A percentile compares a stretch with the other conserved stretches of the same genome.
These are phyloP conservation scores for Lethenteron reissneri DNA, from an alignment of 2,113 vertebrate genomes.

Conservation along the genomic window DNA sequence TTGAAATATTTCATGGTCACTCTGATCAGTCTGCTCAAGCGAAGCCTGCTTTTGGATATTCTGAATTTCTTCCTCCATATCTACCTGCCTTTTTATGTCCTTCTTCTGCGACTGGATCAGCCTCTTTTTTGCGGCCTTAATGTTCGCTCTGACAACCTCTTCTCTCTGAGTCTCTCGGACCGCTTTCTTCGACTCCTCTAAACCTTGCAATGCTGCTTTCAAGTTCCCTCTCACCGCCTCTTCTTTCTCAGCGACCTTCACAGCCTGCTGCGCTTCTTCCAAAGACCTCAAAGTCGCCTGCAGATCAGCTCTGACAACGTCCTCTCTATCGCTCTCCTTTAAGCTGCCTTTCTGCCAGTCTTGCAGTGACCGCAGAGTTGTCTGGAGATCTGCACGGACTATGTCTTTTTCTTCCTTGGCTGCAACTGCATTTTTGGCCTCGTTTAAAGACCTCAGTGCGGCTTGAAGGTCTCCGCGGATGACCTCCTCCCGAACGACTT, in stretches of 20 bases:
- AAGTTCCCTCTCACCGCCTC: conserved; percentile 26
- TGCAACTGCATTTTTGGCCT: not conserved
- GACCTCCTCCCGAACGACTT: conserved; percentile 35
- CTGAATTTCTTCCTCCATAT: too few species aligned
- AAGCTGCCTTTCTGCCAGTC: conserved; percentile 26
- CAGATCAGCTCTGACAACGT: conserved; percentile 37
- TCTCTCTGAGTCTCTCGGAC: too few species aligned
- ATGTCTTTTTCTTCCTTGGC: not conserved
- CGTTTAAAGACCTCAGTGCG: not conserved
- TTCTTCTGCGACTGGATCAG: too few species aligned
- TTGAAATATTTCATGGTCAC: too few species aligned
- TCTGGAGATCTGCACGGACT: conserved; percentile 13
- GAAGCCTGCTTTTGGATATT: too few species aligned
- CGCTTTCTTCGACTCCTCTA: conserved; percentile 13
- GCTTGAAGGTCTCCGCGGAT: conserved; percentile 32
- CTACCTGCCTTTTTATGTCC: too few species aligned
- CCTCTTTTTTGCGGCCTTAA: too few species aligned
- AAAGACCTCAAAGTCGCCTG: conserved; percentile 40
- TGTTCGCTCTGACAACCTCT: too few species aligned
- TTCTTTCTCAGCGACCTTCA: conserved; percentile 32
- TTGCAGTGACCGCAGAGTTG: conserved; percentile 33
- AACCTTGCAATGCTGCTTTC: conserved; percentile 22
- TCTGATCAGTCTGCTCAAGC: too few species aligned
- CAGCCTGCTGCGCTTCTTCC: conserved; percentile 27
- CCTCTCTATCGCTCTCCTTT: conserved; percentile 29